Conservation (phyloP, 2,113 vertebrate species). For the Synchiropus splendidus region DNA sequence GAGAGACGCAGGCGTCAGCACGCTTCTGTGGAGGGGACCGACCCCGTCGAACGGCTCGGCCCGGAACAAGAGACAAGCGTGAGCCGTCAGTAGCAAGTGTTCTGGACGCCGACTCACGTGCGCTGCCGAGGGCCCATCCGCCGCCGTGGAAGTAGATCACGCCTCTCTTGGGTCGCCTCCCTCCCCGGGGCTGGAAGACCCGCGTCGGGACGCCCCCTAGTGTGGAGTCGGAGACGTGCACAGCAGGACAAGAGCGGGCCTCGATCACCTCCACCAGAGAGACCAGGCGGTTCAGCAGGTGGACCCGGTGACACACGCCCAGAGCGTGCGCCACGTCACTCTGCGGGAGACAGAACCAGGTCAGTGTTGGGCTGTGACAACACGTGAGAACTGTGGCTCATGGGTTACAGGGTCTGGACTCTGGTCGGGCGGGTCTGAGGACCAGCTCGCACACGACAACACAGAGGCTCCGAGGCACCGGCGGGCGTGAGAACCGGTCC, state of each 20-base stretch:
- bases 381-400: neutral
- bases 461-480: too few species aligned
- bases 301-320: constrained; percentile 76
- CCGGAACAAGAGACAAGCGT: too few species aligned
- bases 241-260: constrained; percentile 55
- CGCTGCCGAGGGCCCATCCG: constrained; percentile 85
- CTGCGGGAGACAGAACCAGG: constrained; percentile 46
- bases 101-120: constrained; percentile 69
- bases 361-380: neutral
- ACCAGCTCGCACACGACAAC: too few species aligned
- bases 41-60: too few species aligned
- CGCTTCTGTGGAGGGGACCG: too few species aligned
- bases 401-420: too few species aligned
- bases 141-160: constrained; percentile 90
- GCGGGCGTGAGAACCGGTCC: too few species aligned
- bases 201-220: constrained; percentile 79
- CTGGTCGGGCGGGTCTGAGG: too few species aligned
- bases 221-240: constrained; percentile 72
- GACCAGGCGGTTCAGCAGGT: constrained; percentile 73
- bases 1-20: neutral
- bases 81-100: too few species aligned
- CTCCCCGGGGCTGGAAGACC: constrained; percentile 72
- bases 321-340: constrained; percentile 75
- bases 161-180: constrained; percentile 61
- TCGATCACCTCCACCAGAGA: constrained; percentile 71